Base-by-base conservation (phyloP, 2,113 vertebrate genomes). In the Australoheros scitulus region DNA sequence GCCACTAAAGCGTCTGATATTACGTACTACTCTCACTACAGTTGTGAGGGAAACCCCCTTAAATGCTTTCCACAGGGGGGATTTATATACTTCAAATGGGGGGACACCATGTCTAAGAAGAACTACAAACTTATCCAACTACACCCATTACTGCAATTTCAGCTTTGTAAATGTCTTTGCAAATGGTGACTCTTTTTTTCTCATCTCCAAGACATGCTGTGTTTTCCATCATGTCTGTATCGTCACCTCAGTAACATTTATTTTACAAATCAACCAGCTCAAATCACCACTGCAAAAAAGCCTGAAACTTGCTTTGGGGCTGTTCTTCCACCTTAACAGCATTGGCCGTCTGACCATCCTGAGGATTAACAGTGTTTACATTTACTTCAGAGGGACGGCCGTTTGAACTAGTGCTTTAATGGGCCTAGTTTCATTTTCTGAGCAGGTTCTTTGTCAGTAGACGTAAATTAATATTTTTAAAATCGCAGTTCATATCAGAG, bases 11-110 rank as follows among this genome's bases (percentile, higher is more conserved):
- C 34, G 83, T 20, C 63, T 58, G 29, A 55, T 14, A 24, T 24
- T 17, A 32, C 14, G 55, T 43, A 77, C n/a, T 34, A 56, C 56
- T 81, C 65, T 70, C 61, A 63, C 79, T 77, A 50, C 65, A 70
- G 50, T 50, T 50, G 41, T 17, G 15, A 52, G 50, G 17, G 50
- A 52, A 52, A 52, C 20, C 50, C 65, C 43, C 3, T 32, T 52
- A 52, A 52, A 52, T 52, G 9, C 10, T 32, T 72, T 17, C 24
- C 15, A 70, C 15, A 20, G 29, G 26, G 13, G 9, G 6, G 10
- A 26, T 68, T 68, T 34, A 34, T 34, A 61, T 32, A 11, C 15
- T 50, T 47, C 47, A 3, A 8, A 38, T 34, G 6, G 34, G 47
- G 24, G 14, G 17, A 50, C 65, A 70, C 50, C 24, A 52, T 10